Evolutionary conservation across 2,797 vertebrate species (phyloP).

Genomic region (Botia kubotai): DNA sequence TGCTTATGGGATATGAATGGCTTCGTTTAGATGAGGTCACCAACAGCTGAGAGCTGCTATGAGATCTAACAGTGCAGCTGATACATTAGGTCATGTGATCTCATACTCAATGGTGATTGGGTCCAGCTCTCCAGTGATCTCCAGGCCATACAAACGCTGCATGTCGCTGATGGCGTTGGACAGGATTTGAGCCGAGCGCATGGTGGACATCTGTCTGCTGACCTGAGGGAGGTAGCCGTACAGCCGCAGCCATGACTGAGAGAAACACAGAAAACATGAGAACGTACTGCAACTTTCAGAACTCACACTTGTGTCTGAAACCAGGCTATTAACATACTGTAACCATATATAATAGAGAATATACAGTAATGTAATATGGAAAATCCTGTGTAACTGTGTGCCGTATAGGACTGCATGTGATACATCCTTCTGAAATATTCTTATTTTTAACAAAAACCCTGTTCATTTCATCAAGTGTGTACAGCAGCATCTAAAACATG

Average conservation of each 20-base stretch:
- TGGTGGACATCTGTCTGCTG: constrained; percentile 83
- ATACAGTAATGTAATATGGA: too few species aligned
- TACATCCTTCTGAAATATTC: too few species aligned
- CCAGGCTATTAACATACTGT: too few species aligned
- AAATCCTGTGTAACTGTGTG: too few species aligned
- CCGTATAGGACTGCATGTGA: too few species aligned
- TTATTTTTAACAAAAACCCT: too few species aligned
- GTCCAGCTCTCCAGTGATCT: constrained; percentile 87
- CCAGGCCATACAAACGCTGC: constrained; percentile 92
- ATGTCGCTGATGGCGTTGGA: constrained; percentile 88
- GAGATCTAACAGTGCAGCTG: constrained; percentile 1
- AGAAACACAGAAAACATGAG: constrained; percentile 24
- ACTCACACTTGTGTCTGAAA: too few species aligned
- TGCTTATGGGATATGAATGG: constrained; percentile 7
- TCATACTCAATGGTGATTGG: constrained; percentile 83
- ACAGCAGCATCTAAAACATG: constrained; percentile 7
- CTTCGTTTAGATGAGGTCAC: background rate
- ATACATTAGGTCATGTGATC: constrained; percentile 1
- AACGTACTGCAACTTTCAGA: too few species aligned
- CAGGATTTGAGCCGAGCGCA: constrained; percentile 91
- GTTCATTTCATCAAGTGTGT: too few species aligned
- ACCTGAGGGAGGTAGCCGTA: constrained; percentile 49
- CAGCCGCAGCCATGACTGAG: constrained; percentile 60
- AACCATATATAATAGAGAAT: too few species aligned
- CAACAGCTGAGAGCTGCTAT: background rate